Evolutionary conservation across 2,113 vertebrate genomes (phyloP).

Genomic region (Tachycineta bicolor): DNA sequence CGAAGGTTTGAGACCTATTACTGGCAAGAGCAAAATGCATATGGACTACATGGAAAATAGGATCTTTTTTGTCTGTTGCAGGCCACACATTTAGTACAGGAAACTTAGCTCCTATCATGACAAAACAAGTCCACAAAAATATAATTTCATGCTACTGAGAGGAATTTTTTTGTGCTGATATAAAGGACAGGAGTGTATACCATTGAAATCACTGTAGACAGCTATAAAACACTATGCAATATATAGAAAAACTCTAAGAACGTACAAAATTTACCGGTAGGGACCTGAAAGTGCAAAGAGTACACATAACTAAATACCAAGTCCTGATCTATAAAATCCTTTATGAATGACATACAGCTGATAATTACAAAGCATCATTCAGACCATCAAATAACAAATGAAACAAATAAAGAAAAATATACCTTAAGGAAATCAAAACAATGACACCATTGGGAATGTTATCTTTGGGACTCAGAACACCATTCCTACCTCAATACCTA

Average conservation of each 20-base stretch:
- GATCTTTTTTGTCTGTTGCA: slow-evolving; percentile 31
- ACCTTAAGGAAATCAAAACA: slow-evolving; percentile 10
- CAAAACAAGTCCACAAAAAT: slow-evolving; percentile 51
- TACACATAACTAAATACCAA: slow-evolving; percentile 48
- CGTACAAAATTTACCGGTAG: slow-evolving; percentile 56
- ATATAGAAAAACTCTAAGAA: slow-evolving; percentile 31
- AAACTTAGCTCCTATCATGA: slow-evolving; percentile 34
- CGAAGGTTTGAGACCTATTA: background rate
- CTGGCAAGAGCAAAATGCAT: background rate
- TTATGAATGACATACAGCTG: slow-evolving; percentile 33
- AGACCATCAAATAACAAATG: slow-evolving; percentile 34
- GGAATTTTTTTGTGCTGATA: slow-evolving; percentile 18
- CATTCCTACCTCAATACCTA: slow-evolving; percentile 45
- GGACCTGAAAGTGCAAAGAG: slow-evolving; percentile 61
- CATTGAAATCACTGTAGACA: slow-evolving; percentile 41
- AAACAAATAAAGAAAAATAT: slow-evolving; percentile 4
- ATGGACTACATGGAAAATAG: background rate
- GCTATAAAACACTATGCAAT: background rate
- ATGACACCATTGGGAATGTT: slow-evolving; percentile 15
- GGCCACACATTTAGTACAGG: slow-evolving; percentile 4
- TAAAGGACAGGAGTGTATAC: slow-evolving; percentile 27
- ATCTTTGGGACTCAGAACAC: slow-evolving; percentile 50
- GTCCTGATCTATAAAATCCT: slow-evolving; percentile 50
- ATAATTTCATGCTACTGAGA: slow-evolving; percentile 17
- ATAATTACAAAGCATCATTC: slow-evolving; percentile 32